phyloP scores from a whole-genome alignment of 2,888 invertebrate species.

The Andrena haemorrhoa region DNA sequence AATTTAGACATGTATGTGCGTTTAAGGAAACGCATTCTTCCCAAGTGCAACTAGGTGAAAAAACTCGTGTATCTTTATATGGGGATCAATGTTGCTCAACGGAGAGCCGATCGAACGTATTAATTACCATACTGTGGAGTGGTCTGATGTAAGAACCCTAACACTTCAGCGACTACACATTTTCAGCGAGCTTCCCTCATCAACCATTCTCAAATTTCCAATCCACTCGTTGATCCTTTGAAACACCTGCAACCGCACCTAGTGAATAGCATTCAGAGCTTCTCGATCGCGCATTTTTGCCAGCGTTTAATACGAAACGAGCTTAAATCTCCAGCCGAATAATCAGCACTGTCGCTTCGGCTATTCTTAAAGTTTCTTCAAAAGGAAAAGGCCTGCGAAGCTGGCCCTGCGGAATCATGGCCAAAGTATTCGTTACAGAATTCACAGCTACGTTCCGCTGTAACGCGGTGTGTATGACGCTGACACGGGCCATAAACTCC shows the following conservation, averaged over 20 bases:
- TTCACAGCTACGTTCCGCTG: neutral
- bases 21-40: constrained; percentile 11
- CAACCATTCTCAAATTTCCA: too few relatives aligned
- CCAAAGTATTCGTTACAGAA: neutral
- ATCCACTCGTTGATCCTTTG: too few relatives aligned
- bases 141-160: neutral
- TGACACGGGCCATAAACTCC: constrained; percentile 20
- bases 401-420: neutral
- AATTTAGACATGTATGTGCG: constrained; percentile 40
- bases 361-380: too few relatives aligned
- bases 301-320: too few relatives aligned
- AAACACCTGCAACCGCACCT: too few relatives aligned
- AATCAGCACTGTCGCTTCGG: too few relatives aligned
- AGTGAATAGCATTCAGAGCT: too few relatives aligned
- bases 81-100: neutral
- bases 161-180: too few relatives aligned
- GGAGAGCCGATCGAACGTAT: constrained; percentile 9
- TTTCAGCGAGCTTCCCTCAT: too few relatives aligned
- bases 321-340: too few relatives aligned
- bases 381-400: too few relatives aligned
- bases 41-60: constrained; percentile 2
- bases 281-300: too few relatives aligned
- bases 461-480: constrained; percentile 4
- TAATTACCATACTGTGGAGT: constrained; percentile 1
- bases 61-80: constrained; percentile 23